Evolutionary conservation across 1,140 invertebrate species (phyloP).

Genomic region (Apis mellifera): Amel_HAv3.1 CM009939.2:4781001-4781500

Average conservation of each 20-base stretch:
- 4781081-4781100: too few species aligned
- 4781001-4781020: too few species aligned
- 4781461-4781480: slow-evolving; percentile 49
- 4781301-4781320: slow-evolving; percentile 57
- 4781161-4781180: too few species aligned
- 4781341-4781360: slow-evolving; percentile 12
- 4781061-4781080: too few species aligned
- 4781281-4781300: slow-evolving; percentile 63
- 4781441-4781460: not conserved
- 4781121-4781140: too few species aligned
- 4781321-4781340: not conserved
- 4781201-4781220: slow-evolving; percentile 7
- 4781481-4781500: slow-evolving; percentile 17
- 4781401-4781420: slow-evolving; percentile 46
- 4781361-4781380: slow-evolving; percentile 6
- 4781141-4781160: too few species aligned
- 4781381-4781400: slow-evolving; percentile 29
- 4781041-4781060: too few species aligned
- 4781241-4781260: slow-evolving; percentile 40
- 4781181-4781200: not conserved
- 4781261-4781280: slow-evolving; percentile 61
- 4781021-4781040: too few species aligned
- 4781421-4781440: not conserved
- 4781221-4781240: slow-evolving; percentile 33
- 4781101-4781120: too few species aligned